Percentiles rank a stretch among this genome's conserved stretches.
Conservation (phyloP, 2,113 vertebrate species). For the Prionailurus viverrinus region DNA sequence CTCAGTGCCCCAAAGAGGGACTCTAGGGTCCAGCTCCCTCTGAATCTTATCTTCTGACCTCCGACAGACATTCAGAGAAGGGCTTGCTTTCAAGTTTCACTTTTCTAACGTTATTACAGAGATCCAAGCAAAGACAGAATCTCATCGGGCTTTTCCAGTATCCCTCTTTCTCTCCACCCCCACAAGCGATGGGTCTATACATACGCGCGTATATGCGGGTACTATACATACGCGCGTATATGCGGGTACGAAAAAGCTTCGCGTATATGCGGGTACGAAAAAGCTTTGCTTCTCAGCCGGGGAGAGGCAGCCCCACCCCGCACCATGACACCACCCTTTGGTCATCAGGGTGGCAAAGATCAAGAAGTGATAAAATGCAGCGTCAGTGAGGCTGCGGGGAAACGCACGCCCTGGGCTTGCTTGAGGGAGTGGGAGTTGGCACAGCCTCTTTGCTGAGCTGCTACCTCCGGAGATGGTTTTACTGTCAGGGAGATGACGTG, state of each 20-base stretch:
- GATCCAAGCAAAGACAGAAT: neutral
- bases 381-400: neutral
- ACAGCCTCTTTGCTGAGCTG: neutral
- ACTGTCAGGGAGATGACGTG: rapidly evolving
- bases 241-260: neutral
- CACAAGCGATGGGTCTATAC: neutral
- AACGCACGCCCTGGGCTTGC: neutral
- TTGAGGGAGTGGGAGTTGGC: neutral
- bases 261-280: neutral
- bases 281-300: neutral
- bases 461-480: neutral
- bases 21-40: neutral
- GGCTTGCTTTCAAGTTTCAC: too few relatives aligned
- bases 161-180: neutral
- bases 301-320: neutral
- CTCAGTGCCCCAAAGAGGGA: neutral
- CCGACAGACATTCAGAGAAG: neutral
- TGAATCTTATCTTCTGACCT: neutral
- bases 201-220: too few relatives aligned
- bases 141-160: neutral
- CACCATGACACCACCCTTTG: neutral
- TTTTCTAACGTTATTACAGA: neutral
- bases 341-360: neutral
- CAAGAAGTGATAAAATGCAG: neutral
- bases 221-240: neutral